phyloP scores from a whole-genome alignment of 2,113 vertebrate genomes.

The Xenus cinereus region DNA sequence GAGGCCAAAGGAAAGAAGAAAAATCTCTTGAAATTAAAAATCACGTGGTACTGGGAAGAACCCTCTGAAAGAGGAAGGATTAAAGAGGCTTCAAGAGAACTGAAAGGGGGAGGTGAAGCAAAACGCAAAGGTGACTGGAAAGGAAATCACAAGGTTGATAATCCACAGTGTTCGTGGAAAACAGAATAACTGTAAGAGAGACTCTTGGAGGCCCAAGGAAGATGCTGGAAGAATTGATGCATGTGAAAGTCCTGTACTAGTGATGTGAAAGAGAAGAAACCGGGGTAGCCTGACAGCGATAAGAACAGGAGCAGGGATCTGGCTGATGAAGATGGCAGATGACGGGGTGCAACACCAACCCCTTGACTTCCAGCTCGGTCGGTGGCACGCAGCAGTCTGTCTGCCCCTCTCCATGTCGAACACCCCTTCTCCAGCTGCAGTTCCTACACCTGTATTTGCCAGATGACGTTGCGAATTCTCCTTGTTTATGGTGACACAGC shows the following conservation, averaged over 20 bases:
- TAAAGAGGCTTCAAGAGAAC: background rate
- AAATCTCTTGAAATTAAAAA: background rate
- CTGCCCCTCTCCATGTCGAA: no score
- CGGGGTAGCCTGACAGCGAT: rapidly evolving
- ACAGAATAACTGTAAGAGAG: background rate
- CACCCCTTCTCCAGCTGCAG: background rate
- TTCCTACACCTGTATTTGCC: background rate
- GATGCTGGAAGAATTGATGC: background rate
- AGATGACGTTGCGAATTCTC: background rate
- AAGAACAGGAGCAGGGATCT: background rate
- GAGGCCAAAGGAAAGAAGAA: background rate
- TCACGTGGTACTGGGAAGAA: rapidly evolving
- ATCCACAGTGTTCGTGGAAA: background rate
- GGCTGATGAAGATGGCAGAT: background rate
- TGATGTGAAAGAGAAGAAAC: background rate
- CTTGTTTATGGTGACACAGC: background rate
- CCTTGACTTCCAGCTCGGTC: rapidly evolving
- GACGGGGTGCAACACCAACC: rapidly evolving
- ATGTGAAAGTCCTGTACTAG: background rate
- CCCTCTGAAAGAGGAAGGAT: background rate
- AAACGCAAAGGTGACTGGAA: background rate
- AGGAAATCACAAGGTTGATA: background rate
- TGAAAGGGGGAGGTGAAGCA: background rate
- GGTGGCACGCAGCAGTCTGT: background rate
- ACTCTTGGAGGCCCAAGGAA: background rate